phyloP scores from a whole-genome alignment of 2,113 vertebrate species.

The Delphinus delphis region DNA sequence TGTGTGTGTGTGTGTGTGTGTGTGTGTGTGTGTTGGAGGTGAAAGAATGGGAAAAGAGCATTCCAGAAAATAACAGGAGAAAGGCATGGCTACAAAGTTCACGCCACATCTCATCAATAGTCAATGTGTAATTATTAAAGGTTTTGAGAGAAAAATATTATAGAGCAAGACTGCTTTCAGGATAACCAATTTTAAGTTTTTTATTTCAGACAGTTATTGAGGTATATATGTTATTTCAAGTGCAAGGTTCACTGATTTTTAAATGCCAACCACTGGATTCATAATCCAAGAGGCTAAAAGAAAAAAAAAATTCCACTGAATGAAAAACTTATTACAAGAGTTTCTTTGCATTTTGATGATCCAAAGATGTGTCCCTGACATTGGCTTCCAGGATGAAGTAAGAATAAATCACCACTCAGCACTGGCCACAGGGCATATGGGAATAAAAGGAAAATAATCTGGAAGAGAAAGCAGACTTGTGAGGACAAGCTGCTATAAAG shows the following conservation, averaged over 20 bases:
- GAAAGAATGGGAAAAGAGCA: not conserved
- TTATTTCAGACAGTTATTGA: not conserved
- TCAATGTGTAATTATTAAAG: not conserved
- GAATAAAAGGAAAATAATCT: not conserved
- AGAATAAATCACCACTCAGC: not conserved
- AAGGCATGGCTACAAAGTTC: not conserved
- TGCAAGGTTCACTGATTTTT: not conserved
- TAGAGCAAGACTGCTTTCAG: not conserved
- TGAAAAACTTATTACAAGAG: not conserved
- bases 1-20: not conserved
- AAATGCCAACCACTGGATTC: not conserved
- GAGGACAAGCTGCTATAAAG: not conserved
- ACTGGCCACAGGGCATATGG: not conserved
- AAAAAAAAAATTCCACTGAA: not conserved
- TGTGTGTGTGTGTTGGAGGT: no score
- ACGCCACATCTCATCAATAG: not conserved
- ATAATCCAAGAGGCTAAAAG: not conserved
- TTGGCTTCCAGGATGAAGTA: not conserved
- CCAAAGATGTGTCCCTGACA: not conserved
- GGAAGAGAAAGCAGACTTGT: not conserved
- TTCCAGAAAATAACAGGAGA: conserved; percentile 1
- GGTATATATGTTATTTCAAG: not conserved
- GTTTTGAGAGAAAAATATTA: not conserved
- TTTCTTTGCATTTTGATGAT: not conserved
- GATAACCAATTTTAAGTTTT: not conserved